Percentiles rank a stretch among this genome's conserved stretches.
phyloP scores from a whole-genome alignment of 1,140 invertebrate species.

The Hesperophylax magnus region DNA sequence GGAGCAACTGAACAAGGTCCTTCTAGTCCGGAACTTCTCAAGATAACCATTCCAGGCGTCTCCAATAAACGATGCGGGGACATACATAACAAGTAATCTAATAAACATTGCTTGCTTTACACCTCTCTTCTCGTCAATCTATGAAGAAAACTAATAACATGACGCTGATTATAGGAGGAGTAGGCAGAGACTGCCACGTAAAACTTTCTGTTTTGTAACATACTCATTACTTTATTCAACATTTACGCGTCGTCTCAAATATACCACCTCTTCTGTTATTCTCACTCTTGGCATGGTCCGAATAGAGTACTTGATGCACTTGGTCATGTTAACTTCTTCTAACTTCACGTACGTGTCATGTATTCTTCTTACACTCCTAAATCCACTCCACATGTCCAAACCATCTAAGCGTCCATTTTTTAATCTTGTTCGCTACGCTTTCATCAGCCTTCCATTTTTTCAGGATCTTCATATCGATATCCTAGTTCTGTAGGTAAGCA shows the following conservation, averaged over 20 bases:
- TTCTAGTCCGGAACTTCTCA: conserved; percentile 63
- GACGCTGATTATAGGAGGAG: background rate
- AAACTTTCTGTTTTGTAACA: background rate
- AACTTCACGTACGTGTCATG: too few species aligned
- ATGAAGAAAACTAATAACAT: background rate
- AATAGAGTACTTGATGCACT: too few species aligned
- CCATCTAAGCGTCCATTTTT: too few species aligned
- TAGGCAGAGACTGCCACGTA: background rate
- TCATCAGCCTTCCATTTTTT: too few species aligned
- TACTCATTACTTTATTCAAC: background rate
- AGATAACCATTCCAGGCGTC: conserved; percentile 59
- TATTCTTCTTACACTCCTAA: too few species aligned
- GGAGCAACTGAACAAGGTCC: conserved; percentile 70
- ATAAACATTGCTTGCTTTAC: background rate
- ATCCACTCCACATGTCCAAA: too few species aligned
- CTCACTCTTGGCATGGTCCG: too few species aligned
- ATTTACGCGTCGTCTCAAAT: background rate
- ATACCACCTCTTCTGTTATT: too few species aligned
- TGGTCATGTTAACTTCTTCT: too few species aligned
- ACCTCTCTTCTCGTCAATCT: background rate
- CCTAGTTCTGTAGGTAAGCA: too few species aligned
- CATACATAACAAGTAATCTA: conserved; percentile 44
- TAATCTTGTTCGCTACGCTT: too few species aligned
- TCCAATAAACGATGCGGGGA: conserved; percentile 44
- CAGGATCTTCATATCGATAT: too few species aligned